These are phyloP conservation scores for Danionella dracula DNA, from an alignment of 2,797 vertebrate genomes.

Conservation along the genomic window DNA sequence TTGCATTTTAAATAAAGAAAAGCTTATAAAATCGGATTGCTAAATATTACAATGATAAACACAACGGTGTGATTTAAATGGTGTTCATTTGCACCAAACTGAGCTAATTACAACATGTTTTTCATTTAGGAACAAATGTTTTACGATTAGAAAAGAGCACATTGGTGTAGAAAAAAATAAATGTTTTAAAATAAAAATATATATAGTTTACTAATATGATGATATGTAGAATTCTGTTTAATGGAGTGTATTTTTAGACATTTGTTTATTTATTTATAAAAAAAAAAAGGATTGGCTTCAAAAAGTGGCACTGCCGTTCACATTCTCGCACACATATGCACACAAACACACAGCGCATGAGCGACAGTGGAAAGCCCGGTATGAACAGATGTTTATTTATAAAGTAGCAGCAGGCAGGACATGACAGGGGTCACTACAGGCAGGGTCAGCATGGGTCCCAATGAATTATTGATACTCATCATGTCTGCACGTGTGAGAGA, in stretches of 20 bases:
- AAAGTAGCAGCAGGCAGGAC: conserved; percentile 35
- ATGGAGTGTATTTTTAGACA: too few species aligned
- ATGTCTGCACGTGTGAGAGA: conserved; percentile 9
- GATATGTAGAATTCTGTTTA: too few species aligned
- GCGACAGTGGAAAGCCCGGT: background rate
- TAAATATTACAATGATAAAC: background rate
- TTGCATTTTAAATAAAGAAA: background rate
- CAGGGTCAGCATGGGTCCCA: conserved; percentile 18
- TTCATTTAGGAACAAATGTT: background rate
- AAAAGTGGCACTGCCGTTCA: background rate
- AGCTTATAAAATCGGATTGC: conserved; percentile 13
- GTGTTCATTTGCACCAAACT: conserved; percentile 7
- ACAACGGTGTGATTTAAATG: background rate
- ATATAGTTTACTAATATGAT: too few species aligned
- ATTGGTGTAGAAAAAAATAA: background rate
- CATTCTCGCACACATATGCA: background rate
- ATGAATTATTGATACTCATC: conserved; percentile 26
- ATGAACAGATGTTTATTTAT: conserved; percentile 42
- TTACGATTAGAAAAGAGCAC: background rate
- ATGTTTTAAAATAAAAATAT: too few species aligned
- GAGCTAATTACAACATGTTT: background rate
- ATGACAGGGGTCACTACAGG: conserved; percentile 34
- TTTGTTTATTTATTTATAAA: too few species aligned
- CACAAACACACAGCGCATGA: background rate
- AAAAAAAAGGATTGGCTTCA: background rate